Conservation (phyloP, 2,888 invertebrate genomes). For the Onchidella celtica region DNA sequence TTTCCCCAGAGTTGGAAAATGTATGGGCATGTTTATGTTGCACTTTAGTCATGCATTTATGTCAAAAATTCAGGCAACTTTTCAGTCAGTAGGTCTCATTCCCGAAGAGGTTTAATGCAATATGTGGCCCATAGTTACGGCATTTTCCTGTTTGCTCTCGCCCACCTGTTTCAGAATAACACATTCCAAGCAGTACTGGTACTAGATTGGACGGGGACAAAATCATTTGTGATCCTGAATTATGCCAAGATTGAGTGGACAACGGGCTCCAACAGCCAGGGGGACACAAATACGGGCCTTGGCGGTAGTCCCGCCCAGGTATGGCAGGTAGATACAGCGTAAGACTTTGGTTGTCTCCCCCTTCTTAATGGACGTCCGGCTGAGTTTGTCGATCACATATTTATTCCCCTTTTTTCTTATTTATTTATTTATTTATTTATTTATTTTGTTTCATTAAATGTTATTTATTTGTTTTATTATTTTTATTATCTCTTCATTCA, state of each 20-base stretch:
- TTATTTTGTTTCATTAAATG: too few species aligned
- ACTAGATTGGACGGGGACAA: slow-evolving; percentile 94
- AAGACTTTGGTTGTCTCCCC: slow-evolving; percentile 48
- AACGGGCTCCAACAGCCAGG: slow-evolving; percentile 69
- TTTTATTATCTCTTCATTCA: neutral
- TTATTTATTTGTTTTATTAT: neutral
- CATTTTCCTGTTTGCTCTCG: too few species aligned
- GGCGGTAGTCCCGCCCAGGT: slow-evolving; percentile 72
- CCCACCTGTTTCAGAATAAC: slow-evolving; percentile 92
- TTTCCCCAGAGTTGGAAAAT: too few species aligned
- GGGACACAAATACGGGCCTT: slow-evolving; percentile 63
- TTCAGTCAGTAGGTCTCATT: too few species aligned
- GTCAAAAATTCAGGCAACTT: too few species aligned
- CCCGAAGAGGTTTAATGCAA: too few species aligned
- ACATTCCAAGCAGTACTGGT: slow-evolving; percentile 97
- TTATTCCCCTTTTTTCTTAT: neutral
- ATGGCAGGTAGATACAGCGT: slow-evolving; percentile 50
- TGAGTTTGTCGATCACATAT: neutral
- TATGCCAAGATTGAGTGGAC: slow-evolving; percentile 87
- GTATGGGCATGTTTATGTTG: too few species aligned
- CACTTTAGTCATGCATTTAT: too few species aligned
- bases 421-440: neutral
- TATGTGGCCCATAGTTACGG: too few species aligned
- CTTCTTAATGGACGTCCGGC: neutral
- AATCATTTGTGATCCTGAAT: slow-evolving; percentile 97